Evolutionary conservation across 2,797 vertebrate genomes (phyloP), one percentile per base, ranked within the genome.

Genomic region (Potorous gilbertii): DNA sequence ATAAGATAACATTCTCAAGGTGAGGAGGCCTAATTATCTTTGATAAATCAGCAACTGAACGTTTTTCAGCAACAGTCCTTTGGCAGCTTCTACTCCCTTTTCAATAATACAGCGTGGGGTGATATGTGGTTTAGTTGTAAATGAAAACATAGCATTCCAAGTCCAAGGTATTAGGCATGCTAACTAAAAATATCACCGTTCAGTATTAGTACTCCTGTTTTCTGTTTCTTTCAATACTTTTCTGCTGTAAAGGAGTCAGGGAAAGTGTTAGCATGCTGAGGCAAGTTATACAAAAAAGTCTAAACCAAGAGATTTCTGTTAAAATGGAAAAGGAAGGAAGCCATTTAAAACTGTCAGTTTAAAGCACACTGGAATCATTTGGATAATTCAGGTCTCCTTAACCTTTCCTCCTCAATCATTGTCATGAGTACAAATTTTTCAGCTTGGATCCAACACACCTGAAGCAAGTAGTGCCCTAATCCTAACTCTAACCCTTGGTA

Each of bases 1-100:
- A 56, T n/a, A 92, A n/a, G 81, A 54, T 46, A 96, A 95, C 4
- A 91, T 93, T 94, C 95, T 91, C 46, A 96, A 94, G 91, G 92
- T 91, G 93, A 96, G 27, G 54, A 31, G 92, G 14, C 59, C 55
- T n/a, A 91, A 2, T 40, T n/a, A 92, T 81, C 92, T 95, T n/a
- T 93, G 91, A 31, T 74, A 94, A 66, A 59, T 95, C 57, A 94
- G 62, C 46, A 93, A 96, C 34, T 40, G 91, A 16, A 89, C 5
- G 54, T 59, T 95, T 90, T 55, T 87, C 50, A 54, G 81, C 12
- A 34, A 91, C 87, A 96, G 89, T 55, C 31, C 50, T n/a, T 12
- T 5, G 89, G 40, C 16, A 92, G 54, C 56, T 46, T 92, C 91
- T 18, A 34, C 11, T 24, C 9, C 31, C 62, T 34, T 11, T 56